A percentile compares a stretch with the other conserved stretches of the same genome.
Evolutionary conservation across 2,113 vertebrate species (phyloP).

Genomic region (Marmota monax): DNA sequence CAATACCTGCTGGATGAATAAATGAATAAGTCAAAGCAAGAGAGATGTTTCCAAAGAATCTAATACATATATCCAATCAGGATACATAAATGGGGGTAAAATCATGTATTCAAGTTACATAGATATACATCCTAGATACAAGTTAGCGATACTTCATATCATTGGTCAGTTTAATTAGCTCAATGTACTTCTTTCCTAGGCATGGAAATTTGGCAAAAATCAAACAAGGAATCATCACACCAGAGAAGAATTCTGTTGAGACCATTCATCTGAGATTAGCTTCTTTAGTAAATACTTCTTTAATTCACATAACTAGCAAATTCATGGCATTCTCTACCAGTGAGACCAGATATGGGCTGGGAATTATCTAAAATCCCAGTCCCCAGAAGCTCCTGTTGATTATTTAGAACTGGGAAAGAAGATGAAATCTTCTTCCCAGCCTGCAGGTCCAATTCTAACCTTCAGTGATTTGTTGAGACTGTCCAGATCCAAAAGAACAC

Average conservation of each 20-base stretch:
- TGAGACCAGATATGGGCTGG: not conserved
- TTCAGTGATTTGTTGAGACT: not conserved
- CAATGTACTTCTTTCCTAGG: not conserved
- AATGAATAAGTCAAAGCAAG: not conserved
- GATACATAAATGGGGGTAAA: slow-evolving; percentile 16
- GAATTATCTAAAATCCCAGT: not conserved
- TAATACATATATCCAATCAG: not conserved
- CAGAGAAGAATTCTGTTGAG: not conserved
- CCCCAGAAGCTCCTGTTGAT: not conserved
- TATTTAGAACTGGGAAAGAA: not conserved
- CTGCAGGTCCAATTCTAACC: not conserved
- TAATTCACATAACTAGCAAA: too few relatives aligned
- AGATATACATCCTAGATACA: not conserved
- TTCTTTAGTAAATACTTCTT: not conserved
- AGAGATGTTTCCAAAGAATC: not conserved
- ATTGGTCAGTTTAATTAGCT: not conserved
- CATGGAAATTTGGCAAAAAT: not conserved
- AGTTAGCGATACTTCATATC: not conserved
- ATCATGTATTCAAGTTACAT: not conserved
- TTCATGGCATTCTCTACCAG: too few relatives aligned
- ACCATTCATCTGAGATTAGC: not conserved
- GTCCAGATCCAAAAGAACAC: not conserved
- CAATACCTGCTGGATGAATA: slow-evolving; percentile 3
- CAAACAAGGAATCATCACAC: not conserved
- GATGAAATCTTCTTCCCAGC: not conserved